phyloP scores from a whole-genome alignment of 1,140 invertebrate species.

The Cotesia vestalis region DNA sequence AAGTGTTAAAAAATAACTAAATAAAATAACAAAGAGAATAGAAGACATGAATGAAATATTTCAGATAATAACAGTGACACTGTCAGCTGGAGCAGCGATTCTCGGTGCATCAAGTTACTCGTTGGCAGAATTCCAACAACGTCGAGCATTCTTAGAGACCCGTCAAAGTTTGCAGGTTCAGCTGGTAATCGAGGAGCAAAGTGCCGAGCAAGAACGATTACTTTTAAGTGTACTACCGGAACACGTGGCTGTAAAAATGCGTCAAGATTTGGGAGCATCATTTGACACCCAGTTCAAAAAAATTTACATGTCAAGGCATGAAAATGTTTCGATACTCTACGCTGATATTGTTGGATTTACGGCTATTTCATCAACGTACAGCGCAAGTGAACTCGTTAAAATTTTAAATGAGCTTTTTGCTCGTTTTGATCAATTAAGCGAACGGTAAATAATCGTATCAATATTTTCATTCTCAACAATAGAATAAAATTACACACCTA shows the following conservation, averaged over 20 bases:
- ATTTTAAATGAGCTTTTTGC: constrained; percentile 95
- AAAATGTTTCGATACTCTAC: constrained; percentile 94
- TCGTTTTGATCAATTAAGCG: constrained; percentile 89
- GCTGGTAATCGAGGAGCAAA: constrained; percentile 91
- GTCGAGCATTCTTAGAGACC: constrained; percentile 88
- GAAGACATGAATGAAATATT: constrained; percentile 24
- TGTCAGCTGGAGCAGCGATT: constrained; percentile 64
- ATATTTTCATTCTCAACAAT: constrained; percentile 1
- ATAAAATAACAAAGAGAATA: neutral
- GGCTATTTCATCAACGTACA: constrained; percentile 93
- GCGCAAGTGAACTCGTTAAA: constrained; percentile 90
- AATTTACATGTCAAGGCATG: constrained; percentile 96
- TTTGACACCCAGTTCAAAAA: constrained; percentile 93
- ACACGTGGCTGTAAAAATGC: constrained; percentile 94
- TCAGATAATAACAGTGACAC: constrained; percentile 72
- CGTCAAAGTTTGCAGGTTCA: constrained; percentile 91
- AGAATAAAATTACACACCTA: neutral
- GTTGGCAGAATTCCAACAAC: constrained; percentile 85
- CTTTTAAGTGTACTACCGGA: constrained; percentile 92
- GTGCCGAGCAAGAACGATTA: constrained; percentile 89
- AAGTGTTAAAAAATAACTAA: neutral
- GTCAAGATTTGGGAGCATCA: constrained; percentile 87
- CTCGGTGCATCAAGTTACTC: constrained; percentile 83
- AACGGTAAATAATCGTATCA: constrained; percentile 52
- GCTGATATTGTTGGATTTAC: constrained; percentile 95